Percentiles rank a stretch among this genome's conserved stretches.
These are phyloP conservation scores for Patella vulgata DNA, from an alignment of 1,140 invertebrate genomes.

Conservation along the genomic window DNA sequence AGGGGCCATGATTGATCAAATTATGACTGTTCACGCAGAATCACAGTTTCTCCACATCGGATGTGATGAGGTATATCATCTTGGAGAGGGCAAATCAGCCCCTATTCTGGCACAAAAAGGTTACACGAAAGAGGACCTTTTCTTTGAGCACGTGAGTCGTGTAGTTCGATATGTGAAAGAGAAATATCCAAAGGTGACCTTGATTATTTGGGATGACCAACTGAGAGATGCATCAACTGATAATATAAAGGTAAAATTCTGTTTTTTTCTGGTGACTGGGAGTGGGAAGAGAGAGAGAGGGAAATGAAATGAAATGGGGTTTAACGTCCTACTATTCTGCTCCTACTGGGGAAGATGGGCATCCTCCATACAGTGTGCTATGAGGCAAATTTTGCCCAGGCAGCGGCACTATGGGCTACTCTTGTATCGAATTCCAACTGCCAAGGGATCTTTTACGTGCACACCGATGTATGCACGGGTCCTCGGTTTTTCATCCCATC, in stretches of 20 bases:
- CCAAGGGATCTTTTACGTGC: too few species aligned
- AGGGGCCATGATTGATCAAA: constrained; percentile 83
- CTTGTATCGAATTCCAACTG: too few species aligned
- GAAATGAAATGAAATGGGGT: too few species aligned
- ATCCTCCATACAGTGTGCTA: too few species aligned
- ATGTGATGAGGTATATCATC: constrained; percentile 69
- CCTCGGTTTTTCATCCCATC: too few species aligned
- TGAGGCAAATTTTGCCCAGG: too few species aligned
- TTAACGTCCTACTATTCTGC: too few species aligned
- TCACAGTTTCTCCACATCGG: constrained; percentile 70
- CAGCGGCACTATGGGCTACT: too few species aligned
- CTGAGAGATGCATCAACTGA: constrained; percentile 74
- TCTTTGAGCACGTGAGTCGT: constrained; percentile 66
- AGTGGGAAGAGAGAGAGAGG: too few species aligned
- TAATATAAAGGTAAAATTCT: constrained; percentile 49
- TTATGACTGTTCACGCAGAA: constrained; percentile 69
- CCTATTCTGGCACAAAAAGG: constrained; percentile 49
- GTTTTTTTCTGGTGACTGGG: too few species aligned
- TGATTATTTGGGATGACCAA: constrained; percentile 96
- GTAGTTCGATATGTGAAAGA: constrained; percentile 64
- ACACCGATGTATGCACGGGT: too few species aligned
- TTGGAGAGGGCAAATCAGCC: constrained; percentile 24
- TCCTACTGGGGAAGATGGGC: too few species aligned
- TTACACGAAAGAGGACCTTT: constrained; percentile 67
- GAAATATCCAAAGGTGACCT: constrained; percentile 69